Conservation (phyloP, 2,113 vertebrate species). For the Catharus minimus region DNA sequence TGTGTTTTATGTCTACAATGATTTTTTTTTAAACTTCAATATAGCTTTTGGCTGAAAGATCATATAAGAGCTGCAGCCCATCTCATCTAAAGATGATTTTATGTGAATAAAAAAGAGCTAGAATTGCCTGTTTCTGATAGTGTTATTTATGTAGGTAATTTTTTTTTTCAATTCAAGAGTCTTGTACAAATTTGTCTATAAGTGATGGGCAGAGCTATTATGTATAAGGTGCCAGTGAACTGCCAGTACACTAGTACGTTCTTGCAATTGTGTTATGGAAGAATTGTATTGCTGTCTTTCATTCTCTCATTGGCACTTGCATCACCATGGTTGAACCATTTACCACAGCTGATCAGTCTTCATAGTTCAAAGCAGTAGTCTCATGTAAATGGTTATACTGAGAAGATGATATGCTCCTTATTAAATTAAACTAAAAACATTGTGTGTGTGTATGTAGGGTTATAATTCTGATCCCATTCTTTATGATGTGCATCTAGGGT, state of each 20-base stretch:
- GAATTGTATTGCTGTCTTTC: background rate
- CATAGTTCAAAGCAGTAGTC: background rate
- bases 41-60: background rate
- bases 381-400: background rate
- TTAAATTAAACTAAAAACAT: background rate
- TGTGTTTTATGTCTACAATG: background rate
- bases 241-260: background rate
- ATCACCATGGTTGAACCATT: background rate
- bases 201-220: background rate
- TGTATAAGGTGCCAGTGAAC: background rate
- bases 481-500: background rate
- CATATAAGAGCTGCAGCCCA: background rate
- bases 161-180: background rate
- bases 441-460: background rate
- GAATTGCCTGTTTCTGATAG: background rate
- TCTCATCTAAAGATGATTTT: background rate
- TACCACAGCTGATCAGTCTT: background rate
- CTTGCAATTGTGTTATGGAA: background rate
- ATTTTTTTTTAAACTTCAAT: background rate
- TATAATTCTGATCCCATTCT: background rate
- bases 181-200: background rate
- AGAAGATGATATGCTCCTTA: background rate
- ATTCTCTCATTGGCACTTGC: background rate
- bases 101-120: background rate
- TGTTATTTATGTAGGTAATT: background rate